These are phyloP conservation scores for Aerospiza tachiro DNA, from an alignment of 2,797 vertebrate species.

Conservation along the genomic window DNA sequence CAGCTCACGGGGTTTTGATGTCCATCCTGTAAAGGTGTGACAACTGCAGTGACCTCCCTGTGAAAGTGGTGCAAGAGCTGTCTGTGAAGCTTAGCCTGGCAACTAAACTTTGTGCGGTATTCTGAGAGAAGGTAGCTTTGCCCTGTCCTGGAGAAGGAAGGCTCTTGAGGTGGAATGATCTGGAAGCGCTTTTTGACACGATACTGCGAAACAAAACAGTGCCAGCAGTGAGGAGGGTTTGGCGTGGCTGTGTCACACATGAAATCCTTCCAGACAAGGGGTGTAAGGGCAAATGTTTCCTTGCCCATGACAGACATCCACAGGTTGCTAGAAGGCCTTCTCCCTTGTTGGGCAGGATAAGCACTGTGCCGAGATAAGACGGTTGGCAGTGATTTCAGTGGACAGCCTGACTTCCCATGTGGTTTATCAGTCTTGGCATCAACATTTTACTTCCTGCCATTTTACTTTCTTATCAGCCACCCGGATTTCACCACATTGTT, in stretches of 20 bases:
- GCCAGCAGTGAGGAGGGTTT: background rate
- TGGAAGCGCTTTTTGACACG: background rate
- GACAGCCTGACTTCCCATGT: constrained; percentile 64
- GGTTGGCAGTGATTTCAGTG: constrained; percentile 63
- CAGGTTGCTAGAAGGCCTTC: background rate
- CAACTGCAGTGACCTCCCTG: background rate
- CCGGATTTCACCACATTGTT: constrained; percentile 27
- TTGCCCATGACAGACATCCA: background rate
- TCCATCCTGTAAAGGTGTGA: background rate
- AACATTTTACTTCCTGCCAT: constrained; percentile 28
- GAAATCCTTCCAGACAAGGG: background rate
- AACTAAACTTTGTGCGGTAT: background rate
- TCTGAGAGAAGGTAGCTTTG: background rate
- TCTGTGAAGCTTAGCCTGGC: background rate
- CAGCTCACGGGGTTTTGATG: background rate
- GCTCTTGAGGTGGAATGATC: background rate
- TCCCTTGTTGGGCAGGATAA: constrained; percentile 36
- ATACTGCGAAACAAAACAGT: background rate
- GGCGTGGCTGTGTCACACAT: background rate
- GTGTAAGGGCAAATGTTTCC: background rate
- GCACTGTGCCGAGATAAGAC: constrained; percentile 56
- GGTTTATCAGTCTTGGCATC: constrained; percentile 43
- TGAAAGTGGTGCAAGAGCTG: background rate
- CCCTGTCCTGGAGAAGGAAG: background rate
- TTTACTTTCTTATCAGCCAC: constrained; percentile 35